phyloP scores from a whole-genome alignment of 1,140 invertebrate genomes.

The Centruroides sculpturatus region DNA sequence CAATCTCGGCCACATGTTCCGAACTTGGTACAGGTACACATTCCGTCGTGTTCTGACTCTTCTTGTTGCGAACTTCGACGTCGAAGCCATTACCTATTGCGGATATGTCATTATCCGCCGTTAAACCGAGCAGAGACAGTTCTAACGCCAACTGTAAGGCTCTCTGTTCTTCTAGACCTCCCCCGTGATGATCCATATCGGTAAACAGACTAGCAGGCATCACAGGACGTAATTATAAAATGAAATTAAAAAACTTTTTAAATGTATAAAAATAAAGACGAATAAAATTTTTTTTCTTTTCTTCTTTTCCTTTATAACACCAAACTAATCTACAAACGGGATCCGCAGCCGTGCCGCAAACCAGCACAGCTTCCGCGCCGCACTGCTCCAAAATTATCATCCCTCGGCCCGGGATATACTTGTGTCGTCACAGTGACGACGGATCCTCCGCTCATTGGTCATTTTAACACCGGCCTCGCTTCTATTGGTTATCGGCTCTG shows the following conservation, averaged over 20 bases:
- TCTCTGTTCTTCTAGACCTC: constrained; percentile 60
- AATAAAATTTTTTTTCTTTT: not conserved
- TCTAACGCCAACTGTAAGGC: constrained; percentile 79
- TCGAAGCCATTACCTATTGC: constrained; percentile 38
- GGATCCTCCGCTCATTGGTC: too few relatives aligned
- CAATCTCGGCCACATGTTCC: constrained; percentile 99
- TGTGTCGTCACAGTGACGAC: too few relatives aligned
- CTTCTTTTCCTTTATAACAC: too few relatives aligned
- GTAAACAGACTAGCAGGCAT: constrained; percentile 14
- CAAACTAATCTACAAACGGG: too few relatives aligned
- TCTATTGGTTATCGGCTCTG: too few relatives aligned
- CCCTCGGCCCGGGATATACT: too few relatives aligned
- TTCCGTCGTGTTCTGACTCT: constrained; percentile 97
- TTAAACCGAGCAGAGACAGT: constrained; percentile 63
- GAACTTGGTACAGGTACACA: constrained; percentile 97
- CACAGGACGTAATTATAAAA: constrained; percentile 8
- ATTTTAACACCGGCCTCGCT: too few relatives aligned
- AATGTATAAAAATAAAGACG: not conserved
- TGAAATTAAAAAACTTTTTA: not conserved
- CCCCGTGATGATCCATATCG: constrained; percentile 23
- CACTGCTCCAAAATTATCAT: too few relatives aligned
- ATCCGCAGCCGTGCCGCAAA: too few relatives aligned
- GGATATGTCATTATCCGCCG: constrained; percentile 18
- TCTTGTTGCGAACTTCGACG: constrained; percentile 40
- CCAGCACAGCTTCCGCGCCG: too few relatives aligned